A percentile compares a stretch with the other conserved stretches of the same genome.
Evolutionary conservation across 2,113 vertebrate species (phyloP).

Genomic region (Myotis lucifugus): DNA sequence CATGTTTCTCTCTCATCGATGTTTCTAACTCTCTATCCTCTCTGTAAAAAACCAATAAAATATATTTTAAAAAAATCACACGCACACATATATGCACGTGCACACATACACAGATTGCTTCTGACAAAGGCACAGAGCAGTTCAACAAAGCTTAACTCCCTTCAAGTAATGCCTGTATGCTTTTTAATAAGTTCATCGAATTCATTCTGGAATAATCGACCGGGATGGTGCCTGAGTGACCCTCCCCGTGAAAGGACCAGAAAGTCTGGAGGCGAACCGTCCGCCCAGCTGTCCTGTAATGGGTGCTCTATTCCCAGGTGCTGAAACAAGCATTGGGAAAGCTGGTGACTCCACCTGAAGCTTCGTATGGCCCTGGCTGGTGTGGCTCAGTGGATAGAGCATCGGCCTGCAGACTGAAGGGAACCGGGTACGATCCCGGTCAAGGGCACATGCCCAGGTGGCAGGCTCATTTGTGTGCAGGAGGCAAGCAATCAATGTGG

Average conservation of each 20-base stretch:
- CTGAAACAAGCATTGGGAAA: slow-evolving; percentile 20
- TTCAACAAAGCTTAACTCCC: neutral
- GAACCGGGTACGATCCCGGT: too few relatives aligned
- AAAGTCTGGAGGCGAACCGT: neutral
- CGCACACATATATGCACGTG: neutral
- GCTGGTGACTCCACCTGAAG: neutral
- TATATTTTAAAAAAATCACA: neutral
- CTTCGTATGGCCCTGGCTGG: neutral
- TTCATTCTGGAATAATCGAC: slow-evolving; percentile 32
- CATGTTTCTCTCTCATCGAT: too few relatives aligned
- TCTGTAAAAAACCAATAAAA: too few relatives aligned
- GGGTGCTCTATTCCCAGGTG: neutral
- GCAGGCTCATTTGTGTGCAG: too few relatives aligned
- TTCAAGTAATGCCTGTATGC: neutral
- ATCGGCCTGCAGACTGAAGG: too few relatives aligned
- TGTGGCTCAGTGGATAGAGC: too few relatives aligned
- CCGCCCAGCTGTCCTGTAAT: fast-evolving
- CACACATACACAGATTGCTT: neutral
- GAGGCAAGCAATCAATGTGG: too few relatives aligned
- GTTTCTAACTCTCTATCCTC: too few relatives aligned
- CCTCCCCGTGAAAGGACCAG: neutral
- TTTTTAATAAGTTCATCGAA: slow-evolving; percentile 21
- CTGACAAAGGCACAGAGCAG: slow-evolving; percentile 15
- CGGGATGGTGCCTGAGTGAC: neutral
- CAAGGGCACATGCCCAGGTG: too few relatives aligned